Evolutionary conservation across 2,113 vertebrate genomes (phyloP), one percentile per base, ranked within the genome.

Genomic region (Pseudorasbora parva): DNA sequence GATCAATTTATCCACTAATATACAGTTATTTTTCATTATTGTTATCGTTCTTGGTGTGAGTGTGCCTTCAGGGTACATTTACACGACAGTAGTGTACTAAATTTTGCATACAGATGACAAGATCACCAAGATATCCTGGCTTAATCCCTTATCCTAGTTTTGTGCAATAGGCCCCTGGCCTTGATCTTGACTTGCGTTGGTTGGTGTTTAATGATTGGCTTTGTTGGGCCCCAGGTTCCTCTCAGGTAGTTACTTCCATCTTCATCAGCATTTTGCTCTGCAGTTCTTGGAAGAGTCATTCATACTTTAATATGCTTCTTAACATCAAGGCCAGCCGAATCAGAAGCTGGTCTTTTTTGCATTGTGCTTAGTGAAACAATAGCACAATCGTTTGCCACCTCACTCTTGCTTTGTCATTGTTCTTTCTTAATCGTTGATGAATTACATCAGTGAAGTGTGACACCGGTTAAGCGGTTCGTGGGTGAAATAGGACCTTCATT

Each of bases 241-340:
- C 81, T 12, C 81, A 89, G 87, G 88, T 91, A 90, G 91, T 91
- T 90, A 87, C 87, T 92, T 89, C 88, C 91, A 91, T 90, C 85
- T 83, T 90, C 66, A 79, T 84, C 83, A 83, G 56, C 68, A 45
- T 78, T 75, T 78, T 5, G 45, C 25, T 51, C 57, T 72, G 82
- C 54, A 60, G 25, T 60, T 77, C 51, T 73, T 78, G 37, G 62
- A n/a, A 57, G 66, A 78, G 64, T 47, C 2, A 15, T 66, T 84
- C 43, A 71, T 8, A 56, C 49, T 30, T 27, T 37, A n/a, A 14
- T n/a, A 11, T 23, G 33, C 33, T 47, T 14, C 41, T 69, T 5
- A 37, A 10, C 4, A 27, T 68, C 41, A 41, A 49, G 77, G 17
- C 54, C 64, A 41, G 21, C 8, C 64, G 25, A 49, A 30, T 60